Evolutionary conservation across 2,888 invertebrate genomes (phyloP).

Genomic region (Gibbula magus): DNA sequence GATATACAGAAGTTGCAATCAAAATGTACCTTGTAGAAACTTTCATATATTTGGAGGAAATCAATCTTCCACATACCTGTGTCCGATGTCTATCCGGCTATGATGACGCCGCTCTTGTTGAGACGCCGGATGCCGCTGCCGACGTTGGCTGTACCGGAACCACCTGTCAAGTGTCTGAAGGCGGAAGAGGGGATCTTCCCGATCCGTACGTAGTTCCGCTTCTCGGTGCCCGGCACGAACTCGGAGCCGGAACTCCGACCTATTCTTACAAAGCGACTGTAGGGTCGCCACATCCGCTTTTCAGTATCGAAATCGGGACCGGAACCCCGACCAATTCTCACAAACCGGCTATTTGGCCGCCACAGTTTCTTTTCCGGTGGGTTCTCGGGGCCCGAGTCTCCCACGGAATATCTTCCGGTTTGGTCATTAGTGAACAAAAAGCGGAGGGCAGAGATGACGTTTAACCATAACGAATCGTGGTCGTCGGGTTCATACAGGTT

Average conservation of each 20-base stretch:
- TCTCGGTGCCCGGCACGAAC: background rate
- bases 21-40: too few relatives aligned
- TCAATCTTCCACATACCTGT: background rate
- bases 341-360: background rate
- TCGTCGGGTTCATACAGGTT: background rate
- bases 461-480: background rate
- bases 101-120: background rate
- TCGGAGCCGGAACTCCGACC: background rate
- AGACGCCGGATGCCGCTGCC: background rate
- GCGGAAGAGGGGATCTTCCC: conserved; percentile 11
- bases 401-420: too few relatives aligned
- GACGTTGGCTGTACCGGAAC: background rate
- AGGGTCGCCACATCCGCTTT: background rate
- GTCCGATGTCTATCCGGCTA: background rate
- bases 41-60: too few relatives aligned
- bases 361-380: background rate
- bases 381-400: background rate
- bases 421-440: background rate
- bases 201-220: conserved; percentile 7
- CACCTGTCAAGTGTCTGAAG: background rate
- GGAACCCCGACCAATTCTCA: background rate
- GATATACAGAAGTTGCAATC: too few relatives aligned
- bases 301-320: background rate
- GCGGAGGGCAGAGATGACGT: background rate
- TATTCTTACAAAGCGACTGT: background rate